Base-by-base conservation (phyloP, 37 sponge, comb jelly and placozoan genomes). In the Lycopodina hypogea region DNA sequence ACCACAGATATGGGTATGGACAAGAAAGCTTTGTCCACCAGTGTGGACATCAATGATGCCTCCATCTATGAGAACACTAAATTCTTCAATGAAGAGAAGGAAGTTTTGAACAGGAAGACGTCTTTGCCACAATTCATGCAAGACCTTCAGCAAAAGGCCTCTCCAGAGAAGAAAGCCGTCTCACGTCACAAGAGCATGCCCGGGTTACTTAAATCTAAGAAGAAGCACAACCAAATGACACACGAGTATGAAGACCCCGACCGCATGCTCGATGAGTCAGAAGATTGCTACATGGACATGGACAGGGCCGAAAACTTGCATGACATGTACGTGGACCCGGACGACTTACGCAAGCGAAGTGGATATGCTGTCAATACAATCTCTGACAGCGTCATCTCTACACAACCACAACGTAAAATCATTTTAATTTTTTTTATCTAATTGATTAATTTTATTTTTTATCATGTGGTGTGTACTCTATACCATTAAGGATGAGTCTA, bases 191-290 rank as follows among this genome's bases (percentile, higher is more conserved):
- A 42, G 30, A 42, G 45, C n/a, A 2, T 4, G 4, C 45, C 70
- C 7, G 11, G 26, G 1, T 12, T 15, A 4, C 3, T 23, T 17
- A 1, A 3, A 15, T 18, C 22, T 1, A 40, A 42, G 26, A 41
- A 23, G 3, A 73, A 73, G 42, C 56, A 33, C 22, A 30, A 12
- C 1, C 14, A 19, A 8, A 56, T 59, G 62, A 76, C 76, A 0
- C 41, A 60, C 38, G 76, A 76, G 28, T 76, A 76, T 42, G 76
- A 76, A 38, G 76, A 76, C 57, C 76, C 53, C 21, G 76, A 76
- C 23, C 3, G 29, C 11, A 29, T 76, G 28, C 60, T 76, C 3
- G 61, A 76, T 11, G 26, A 59, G 22, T 2, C 59, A 22, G 76
- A 76, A 1, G 7, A 1, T 32, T 42, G n/a, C 17, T 14, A 21